Evolutionary conservation across 2,797 vertebrate species (phyloP).

Genomic region (Nothura maculosa): DNA sequence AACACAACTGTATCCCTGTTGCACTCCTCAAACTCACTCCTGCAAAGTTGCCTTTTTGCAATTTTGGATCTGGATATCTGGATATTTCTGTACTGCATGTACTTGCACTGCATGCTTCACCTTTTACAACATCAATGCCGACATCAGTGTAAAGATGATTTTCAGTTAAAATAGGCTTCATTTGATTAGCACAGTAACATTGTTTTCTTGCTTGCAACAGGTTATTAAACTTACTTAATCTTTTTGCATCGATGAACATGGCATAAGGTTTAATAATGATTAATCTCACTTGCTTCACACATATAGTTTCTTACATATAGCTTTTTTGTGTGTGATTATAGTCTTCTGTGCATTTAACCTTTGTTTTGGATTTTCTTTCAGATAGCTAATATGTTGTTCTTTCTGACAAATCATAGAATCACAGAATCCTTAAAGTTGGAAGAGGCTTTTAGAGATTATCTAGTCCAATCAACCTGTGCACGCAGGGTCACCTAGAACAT

Average conservation of each 20-base stretch:
- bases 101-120: background rate
- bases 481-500: no score
- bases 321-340: background rate
- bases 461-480: no score
- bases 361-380: background rate
- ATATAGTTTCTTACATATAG: background rate
- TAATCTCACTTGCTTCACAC: background rate
- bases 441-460: no score
- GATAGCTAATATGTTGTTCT: background rate
- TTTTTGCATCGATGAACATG: background rate
- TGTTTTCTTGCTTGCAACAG: background rate
- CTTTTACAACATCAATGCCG: background rate
- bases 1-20: background rate
- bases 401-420: background rate
- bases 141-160: background rate
- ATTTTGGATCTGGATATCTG: no score
- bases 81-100: background rate
- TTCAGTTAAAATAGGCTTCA: background rate
- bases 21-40: background rate
- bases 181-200: background rate
- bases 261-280: background rate
- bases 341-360: background rate
- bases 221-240: background rate
- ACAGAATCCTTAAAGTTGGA: no score
- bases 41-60: fast-evolving